A percentile compares a stretch with the other conserved stretches of the same genome.
Conservation (phyloP, 2,888 invertebrate genomes). For the Cephalotes varians region DNA sequence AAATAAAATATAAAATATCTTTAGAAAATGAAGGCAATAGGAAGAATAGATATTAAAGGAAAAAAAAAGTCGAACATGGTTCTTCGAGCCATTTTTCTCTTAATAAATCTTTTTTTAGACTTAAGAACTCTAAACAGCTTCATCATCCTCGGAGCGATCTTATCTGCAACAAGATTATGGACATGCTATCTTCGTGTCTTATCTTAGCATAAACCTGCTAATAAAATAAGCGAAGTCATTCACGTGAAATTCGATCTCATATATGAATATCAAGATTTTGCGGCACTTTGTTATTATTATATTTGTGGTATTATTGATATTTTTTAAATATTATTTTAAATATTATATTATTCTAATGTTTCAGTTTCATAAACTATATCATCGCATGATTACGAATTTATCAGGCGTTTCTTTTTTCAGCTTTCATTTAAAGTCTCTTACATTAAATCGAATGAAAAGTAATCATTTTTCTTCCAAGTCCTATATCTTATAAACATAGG, state of each 20-base stretch:
- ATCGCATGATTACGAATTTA: background rate
- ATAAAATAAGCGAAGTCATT: background rate
- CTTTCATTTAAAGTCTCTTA: background rate
- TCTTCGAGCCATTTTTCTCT: background rate
- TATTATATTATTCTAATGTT: background rate
- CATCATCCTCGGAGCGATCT: background rate
- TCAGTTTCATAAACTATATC: background rate
- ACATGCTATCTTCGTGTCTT: background rate
- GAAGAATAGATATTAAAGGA: background rate
- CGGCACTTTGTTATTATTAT: background rate
- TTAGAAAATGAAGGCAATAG: background rate
- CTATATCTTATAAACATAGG: background rate
- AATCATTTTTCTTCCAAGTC: background rate
- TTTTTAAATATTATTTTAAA: too few relatives aligned
- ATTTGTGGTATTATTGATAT: background rate
- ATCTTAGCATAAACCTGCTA: background rate
- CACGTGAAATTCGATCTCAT: background rate
- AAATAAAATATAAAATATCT: background rate
- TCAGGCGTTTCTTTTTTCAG: background rate
- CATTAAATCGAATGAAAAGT: background rate
- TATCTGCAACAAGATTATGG: background rate
- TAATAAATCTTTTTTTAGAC: conserved; percentile 13
- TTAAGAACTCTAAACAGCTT: background rate
- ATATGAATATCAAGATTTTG: background rate
- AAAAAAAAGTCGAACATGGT: background rate